Base-by-base conservation (phyloP, 2,888 invertebrate genomes). In the Strigamia transsilvanica region DNA sequence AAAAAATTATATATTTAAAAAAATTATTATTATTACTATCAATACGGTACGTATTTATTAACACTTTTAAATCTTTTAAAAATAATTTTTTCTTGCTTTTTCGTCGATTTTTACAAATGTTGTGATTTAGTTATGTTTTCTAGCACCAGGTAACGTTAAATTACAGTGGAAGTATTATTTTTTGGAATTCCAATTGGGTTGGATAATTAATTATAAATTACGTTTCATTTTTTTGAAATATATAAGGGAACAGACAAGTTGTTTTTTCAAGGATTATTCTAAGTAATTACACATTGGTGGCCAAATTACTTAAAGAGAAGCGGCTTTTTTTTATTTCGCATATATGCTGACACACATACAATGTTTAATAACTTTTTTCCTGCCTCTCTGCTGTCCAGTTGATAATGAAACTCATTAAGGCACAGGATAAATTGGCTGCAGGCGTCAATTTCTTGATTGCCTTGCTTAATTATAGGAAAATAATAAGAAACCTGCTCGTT, bases 361-460 rank as follows among this genome's bases (percentile, higher is more conserved):
- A 61, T 10, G 61, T 61, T 61, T 15, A 61, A 18, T 18, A 61
- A n/a, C 61, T 61, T 61, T 61, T 61, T 61, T 61, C 7, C 12
- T 61, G 3, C 0, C 18, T 23, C 3, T 56, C 12, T 61, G 21
- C 61, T 21, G 21, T 61, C 61, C 61, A 9, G 61, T 61, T 61
- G 61, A 23, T 61, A 61, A 61, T 61, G 61, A 61, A 61, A 61
- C 61, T 61, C 61, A 61, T 61, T 61, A 61, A 61, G 61, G 61
- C 7, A 61, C 61, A 21, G 23, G 61, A 61, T 61, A 61, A 61
- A 61, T 61, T 61, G 61, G 61, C 61, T 61, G 61, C 61, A 21
- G 61, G 61, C 61, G 61, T 61, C 61, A 61, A 61, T 61, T 61
- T 61, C 61, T 61, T 61, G 61, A 61, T 61, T 61, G 61, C 61